These are phyloP conservation scores for Indicator indicator DNA, from an alignment of 2,113 vertebrate genomes.

Conservation along the genomic window DNA sequence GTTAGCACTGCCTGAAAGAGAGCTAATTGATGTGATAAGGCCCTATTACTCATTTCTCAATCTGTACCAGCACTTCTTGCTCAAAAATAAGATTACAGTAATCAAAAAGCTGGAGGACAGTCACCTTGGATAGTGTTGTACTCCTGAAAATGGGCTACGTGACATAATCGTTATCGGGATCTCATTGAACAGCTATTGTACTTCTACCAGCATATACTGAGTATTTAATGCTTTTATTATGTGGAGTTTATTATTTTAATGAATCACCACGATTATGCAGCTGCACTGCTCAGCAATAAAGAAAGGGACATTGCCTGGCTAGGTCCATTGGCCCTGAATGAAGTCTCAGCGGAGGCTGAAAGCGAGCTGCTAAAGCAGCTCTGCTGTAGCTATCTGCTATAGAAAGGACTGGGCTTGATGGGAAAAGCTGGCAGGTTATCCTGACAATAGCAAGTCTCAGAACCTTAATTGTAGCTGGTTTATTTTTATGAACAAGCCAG, in stretches of 20 bases:
- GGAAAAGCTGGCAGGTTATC: not conserved
- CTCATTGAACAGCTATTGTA: not conserved
- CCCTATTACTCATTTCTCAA: constrained; percentile 40
- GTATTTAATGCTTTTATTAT: constrained; percentile 3
- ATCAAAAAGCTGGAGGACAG: constrained; percentile 27
- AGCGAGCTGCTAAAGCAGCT: not conserved
- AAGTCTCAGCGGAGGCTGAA: not conserved
- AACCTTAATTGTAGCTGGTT: not conserved
- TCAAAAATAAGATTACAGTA: constrained; percentile 46
- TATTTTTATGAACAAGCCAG: not conserved
- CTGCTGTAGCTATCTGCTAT: not conserved
- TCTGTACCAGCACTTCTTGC: not conserved
- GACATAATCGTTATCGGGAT: constrained; percentile 16
- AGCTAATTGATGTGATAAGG: constrained; percentile 46
- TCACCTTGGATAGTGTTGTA: not conserved
- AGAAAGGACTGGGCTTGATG: not conserved
- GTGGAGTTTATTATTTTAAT: constrained; percentile 54
- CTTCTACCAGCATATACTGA: not conserved
- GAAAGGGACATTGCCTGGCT: constrained; percentile 3
- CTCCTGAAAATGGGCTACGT: not conserved
- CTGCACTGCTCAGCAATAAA: constrained; percentile 13
- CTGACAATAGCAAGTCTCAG: not conserved
- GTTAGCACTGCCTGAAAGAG: constrained; percentile 8
- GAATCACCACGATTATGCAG: constrained; percentile 16
- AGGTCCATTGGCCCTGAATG: not conserved